Conservation (phyloP, 2,797 vertebrate species). For the Mastacembelus armatus region DNA sequence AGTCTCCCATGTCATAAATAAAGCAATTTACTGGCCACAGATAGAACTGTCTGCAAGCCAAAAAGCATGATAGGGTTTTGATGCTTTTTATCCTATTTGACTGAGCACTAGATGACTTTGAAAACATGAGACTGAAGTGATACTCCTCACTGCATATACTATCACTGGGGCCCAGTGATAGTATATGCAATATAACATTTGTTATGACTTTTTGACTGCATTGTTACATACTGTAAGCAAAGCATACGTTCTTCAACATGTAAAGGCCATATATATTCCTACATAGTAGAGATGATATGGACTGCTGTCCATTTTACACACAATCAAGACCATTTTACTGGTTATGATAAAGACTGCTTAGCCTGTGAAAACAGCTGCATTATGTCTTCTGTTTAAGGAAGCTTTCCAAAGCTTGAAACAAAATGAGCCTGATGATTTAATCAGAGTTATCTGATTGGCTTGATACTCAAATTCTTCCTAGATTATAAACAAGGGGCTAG, state of each 20-base stretch:
- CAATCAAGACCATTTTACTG: background rate
- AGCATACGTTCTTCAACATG: background rate
- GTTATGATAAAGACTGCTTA: too few relatives aligned
- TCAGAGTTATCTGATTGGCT: background rate
- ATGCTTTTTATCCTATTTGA: conserved; percentile 17
- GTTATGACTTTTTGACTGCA: background rate
- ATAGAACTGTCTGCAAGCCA: conserved; percentile 18
- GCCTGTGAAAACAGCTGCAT: background rate
- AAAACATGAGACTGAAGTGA: background rate
- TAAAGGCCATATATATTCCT: background rate
- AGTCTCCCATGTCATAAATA: conserved; percentile 38
- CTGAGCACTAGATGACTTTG: conserved; percentile 2
- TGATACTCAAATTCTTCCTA: background rate
- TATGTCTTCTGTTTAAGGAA: background rate
- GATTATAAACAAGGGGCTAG: background rate
- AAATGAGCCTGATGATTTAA: conserved; percentile 4
- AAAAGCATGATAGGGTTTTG: conserved; percentile 14
- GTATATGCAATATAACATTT: too few relatives aligned
- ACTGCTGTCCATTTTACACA: background rate
- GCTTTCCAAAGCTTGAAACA: background rate
- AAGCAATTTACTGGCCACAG: conserved; percentile 24
- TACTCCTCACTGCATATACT: background rate
- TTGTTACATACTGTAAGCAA: background rate
- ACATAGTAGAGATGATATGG: background rate
- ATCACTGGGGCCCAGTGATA: background rate